Percentiles rank a stretch among this genome's conserved stretches.
Conservation (phyloP, 2,113 vertebrate genomes). For the human (Homo sapiens) region GRCh38 chr11:19648001-19648500, state of each 20-base stretch:
- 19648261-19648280: neutral
- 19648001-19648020: neutral
- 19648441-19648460: neutral
- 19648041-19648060: neutral
- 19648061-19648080: neutral
- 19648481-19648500: neutral
- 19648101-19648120: neutral
- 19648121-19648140: neutral
- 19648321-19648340: neutral
- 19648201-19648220: neutral
- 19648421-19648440: neutral
- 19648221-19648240: neutral
- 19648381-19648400: neutral
- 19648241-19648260: neutral
- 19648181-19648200: neutral
- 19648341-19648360: neutral
- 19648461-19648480: neutral
- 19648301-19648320: neutral
- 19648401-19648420: neutral
- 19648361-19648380: neutral
- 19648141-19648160: neutral
- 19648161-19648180: constrained; percentile 37
- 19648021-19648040: neutral
- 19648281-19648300: neutral
- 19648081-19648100: neutral